These are phyloP conservation scores for Prosapia bicincta DNA, from an alignment of 2,888 invertebrate species.

Conservation along the genomic window DNA sequence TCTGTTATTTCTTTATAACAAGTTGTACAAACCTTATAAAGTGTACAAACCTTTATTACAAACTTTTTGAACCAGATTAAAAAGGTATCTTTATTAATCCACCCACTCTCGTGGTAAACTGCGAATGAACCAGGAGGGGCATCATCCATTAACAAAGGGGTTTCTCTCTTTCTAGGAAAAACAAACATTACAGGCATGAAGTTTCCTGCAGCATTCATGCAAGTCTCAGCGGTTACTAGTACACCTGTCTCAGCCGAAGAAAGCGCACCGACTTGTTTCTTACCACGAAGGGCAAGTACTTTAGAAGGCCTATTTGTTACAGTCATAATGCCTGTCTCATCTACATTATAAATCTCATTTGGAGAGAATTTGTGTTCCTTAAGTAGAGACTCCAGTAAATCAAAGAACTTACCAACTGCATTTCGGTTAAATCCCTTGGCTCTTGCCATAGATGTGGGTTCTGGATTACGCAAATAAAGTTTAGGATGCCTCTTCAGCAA, in stretches of 20 bases:
- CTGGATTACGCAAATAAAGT: conserved; percentile 24
- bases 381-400: neutral
- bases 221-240: conserved; percentile 37
- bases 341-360: no score
- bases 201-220: conserved; percentile 13
- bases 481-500: conserved; percentile 19
- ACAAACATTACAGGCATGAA: conserved; percentile 17
- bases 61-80: conserved; percentile 32
- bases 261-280: conserved; percentile 21
- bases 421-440: conserved; percentile 30
- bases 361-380: conserved; percentile 18
- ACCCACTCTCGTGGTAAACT: conserved; percentile 31
- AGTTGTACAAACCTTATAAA: no score
- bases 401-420: conserved; percentile 26
- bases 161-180: conserved; percentile 28
- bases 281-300: conserved; percentile 1
- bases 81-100: conserved; percentile 34
- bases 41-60: no score
- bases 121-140: conserved; percentile 32
- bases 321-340: conserved; percentile 25
- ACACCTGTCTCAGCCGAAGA: conserved; percentile 37
- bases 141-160: conserved; percentile 30
- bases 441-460: conserved; percentile 29
- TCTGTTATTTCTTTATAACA: no score
- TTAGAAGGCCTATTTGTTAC: conserved; percentile 18